These are phyloP conservation scores for Myanophis thanlyinensis DNA, from an alignment of 2,113 vertebrate genomes.

Conservation along the genomic window DNA sequence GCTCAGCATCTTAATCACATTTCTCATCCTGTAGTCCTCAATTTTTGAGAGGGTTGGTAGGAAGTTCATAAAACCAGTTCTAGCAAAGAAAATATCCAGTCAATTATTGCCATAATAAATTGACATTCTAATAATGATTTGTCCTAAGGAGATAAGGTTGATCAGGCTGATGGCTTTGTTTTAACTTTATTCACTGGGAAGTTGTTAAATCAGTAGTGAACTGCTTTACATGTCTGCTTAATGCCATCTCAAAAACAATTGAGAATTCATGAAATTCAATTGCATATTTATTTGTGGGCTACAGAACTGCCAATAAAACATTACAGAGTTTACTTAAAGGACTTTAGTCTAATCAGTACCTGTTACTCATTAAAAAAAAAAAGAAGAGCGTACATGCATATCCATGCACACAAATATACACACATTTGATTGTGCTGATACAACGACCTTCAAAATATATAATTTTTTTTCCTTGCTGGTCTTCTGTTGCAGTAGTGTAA, in stretches of 20 bases:
- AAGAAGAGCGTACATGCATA: neutral
- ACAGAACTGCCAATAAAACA: neutral
- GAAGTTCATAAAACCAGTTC: neutral
- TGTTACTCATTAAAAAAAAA: neutral
- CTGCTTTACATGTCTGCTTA: neutral
- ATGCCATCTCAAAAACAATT: constrained; percentile 11
- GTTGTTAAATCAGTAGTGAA: neutral
- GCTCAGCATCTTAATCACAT: neutral
- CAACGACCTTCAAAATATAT: neutral
- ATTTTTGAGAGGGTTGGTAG: neutral
- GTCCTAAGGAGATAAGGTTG: neutral
- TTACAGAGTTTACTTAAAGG: neutral
- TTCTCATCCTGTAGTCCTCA: neutral
- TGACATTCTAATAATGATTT: neutral
- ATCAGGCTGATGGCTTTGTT: neutral
- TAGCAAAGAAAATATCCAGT: neutral
- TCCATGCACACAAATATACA: neutral
- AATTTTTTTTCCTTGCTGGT: neutral
- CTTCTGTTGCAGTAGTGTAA: neutral
- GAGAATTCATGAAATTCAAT: neutral
- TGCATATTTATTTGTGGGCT: constrained; percentile 1
- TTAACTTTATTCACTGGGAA: neutral
- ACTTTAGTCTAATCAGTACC: neutral
- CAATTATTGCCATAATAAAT: neutral
- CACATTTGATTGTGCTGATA: neutral